Evolutionary conservation across 2,888 invertebrate species (phyloP).

Genomic region (Lampropteryx suffumata): DNA sequence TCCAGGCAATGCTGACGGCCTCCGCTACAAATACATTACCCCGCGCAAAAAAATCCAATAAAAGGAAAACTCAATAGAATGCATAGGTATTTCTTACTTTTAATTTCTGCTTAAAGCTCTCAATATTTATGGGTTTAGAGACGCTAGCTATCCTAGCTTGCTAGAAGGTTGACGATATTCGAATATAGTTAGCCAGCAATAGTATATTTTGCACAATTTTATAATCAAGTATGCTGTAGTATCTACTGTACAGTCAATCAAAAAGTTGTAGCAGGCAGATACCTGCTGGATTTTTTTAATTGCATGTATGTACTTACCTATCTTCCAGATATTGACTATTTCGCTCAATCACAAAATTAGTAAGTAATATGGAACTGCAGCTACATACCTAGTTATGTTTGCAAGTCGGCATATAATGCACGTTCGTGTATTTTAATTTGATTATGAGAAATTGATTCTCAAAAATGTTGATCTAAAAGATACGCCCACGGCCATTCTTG

Average conservation of each 20-base stretch:
- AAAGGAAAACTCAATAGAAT: slow-evolving; percentile 84
- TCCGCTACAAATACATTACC: slow-evolving; percentile 86
- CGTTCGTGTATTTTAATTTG: slow-evolving; percentile 32
- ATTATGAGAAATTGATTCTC: slow-evolving; percentile 64
- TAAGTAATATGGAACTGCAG: background rate
- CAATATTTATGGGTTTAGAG: slow-evolving; percentile 8
- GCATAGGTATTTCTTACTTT: slow-evolving; percentile 23
- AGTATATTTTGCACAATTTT: no score
- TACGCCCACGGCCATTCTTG: background rate
- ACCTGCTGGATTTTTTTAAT: no score
- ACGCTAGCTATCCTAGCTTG: slow-evolving; percentile 13
- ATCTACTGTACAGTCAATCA: no score
- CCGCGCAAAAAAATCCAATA: slow-evolving; percentile 87
- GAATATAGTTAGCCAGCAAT: no score
- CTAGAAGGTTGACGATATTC: background rate
- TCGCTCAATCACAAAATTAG: no score
- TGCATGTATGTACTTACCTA: no score
- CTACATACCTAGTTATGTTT: background rate
- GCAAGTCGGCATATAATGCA: slow-evolving; percentile 63
- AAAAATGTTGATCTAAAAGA: slow-evolving; percentile 25
- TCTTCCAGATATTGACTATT: slow-evolving; percentile 1
- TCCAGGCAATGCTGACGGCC: slow-evolving; percentile 86
- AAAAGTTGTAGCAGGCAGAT: no score
- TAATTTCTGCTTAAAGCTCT: slow-evolving; percentile 13
- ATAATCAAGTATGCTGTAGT: no score